A percentile compares a stretch with the other conserved stretches of the same genome.
Conservation (phyloP, 2,113 vertebrate genomes). For the Indri indri region DNA sequence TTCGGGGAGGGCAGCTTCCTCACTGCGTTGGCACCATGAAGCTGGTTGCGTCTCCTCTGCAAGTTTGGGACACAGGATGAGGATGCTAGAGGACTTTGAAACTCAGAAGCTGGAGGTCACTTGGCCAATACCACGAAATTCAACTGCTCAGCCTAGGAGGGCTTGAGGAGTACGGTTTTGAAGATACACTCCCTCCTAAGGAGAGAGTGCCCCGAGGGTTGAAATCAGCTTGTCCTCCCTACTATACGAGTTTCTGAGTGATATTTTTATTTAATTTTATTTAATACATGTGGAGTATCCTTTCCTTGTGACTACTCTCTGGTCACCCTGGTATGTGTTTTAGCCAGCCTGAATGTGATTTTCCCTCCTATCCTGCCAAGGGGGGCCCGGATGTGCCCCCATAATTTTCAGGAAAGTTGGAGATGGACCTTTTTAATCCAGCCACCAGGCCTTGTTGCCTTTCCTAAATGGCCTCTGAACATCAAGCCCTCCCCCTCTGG, state of each 20-base stretch:
- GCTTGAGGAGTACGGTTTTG: background rate
- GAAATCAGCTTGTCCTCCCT: background rate
- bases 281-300: background rate
- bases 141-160: background rate
- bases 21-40: background rate
- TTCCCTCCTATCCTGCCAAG: background rate
- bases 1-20: background rate
- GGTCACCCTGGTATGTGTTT: background rate
- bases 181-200: background rate
- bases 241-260: background rate
- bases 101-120: background rate
- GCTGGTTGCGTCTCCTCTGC: background rate
- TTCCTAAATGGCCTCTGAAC: background rate
- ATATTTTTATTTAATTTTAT: slow-evolving; percentile 4
- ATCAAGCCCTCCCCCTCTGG: background rate
- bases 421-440: background rate
- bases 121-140: background rate
- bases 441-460: background rate
- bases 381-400: background rate
- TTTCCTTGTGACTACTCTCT: background rate
- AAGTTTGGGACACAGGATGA: background rate
- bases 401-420: slow-evolving; percentile 49
- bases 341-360: background rate
- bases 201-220: background rate
- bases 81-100: background rate